A percentile compares a stretch with the other conserved stretches of the same genome.
Conservation (phyloP, 2,797 vertebrate species). For the Enteromius treurensis region DNA sequence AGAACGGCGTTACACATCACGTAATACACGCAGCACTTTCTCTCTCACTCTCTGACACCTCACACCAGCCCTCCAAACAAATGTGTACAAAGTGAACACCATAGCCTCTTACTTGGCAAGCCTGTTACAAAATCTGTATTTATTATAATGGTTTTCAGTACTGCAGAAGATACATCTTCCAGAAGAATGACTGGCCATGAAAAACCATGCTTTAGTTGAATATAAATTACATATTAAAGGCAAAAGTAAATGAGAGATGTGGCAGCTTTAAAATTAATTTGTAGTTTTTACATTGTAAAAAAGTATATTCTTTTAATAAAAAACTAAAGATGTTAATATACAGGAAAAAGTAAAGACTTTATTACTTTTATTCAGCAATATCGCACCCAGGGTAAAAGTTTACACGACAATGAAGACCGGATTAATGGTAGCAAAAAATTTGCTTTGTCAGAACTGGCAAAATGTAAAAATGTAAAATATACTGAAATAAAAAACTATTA, state of each 20-base stretch:
- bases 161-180: not conserved
- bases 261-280: not conserved
- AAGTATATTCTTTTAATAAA: not conserved
- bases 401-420: too few relatives aligned
- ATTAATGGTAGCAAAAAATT: not conserved
- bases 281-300: not conserved
- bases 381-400: too few relatives aligned
- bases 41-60: conserved; percentile 33
- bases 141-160: conserved; percentile 29
- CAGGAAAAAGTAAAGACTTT: not conserved
- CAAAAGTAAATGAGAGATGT: not conserved
- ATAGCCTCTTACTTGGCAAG: conserved; percentile 65
- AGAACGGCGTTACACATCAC: conserved; percentile 75
- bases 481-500: not conserved
- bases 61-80: conserved; percentile 61
- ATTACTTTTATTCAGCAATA: too few relatives aligned
- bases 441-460: not conserved
- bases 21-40: conserved; percentile 70
- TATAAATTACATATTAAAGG: not conserved
- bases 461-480: not conserved
- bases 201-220: not conserved
- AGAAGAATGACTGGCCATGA: not conserved
- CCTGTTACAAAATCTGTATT: conserved; percentile 37
- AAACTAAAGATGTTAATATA: not conserved
- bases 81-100: conserved; percentile 72